These are phyloP conservation scores for Stegophylla sp. DNA, from an alignment of 2,888 invertebrate species.

Conservation along the genomic window DNA sequence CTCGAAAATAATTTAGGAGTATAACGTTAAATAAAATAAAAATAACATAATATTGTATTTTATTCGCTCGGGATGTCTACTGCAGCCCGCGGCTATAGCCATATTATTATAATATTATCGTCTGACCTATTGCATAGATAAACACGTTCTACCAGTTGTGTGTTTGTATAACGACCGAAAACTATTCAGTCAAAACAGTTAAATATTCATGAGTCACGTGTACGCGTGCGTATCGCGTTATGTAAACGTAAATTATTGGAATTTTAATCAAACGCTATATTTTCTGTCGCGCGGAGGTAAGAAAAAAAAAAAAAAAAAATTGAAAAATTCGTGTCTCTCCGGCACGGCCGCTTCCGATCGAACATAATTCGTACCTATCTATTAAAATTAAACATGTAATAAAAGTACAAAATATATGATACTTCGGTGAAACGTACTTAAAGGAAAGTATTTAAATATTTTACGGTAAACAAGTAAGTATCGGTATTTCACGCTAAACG, in stretches of 20 bases:
- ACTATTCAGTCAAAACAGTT: slow-evolving; percentile 3
- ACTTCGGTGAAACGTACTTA: not conserved
- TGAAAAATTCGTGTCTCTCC: slow-evolving; percentile 11
- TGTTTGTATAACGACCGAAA: slow-evolving; percentile 30
- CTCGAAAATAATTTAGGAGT: too few relatives aligned
- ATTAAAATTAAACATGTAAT: too few relatives aligned
- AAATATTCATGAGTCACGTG: slow-evolving; percentile 25
- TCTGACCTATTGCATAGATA: slow-evolving; percentile 8
- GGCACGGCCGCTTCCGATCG: not conserved
- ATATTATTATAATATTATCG: too few relatives aligned
- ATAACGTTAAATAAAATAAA: too few relatives aligned
- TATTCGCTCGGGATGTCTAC: too few relatives aligned
- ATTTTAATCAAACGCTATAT: slow-evolving; percentile 39
- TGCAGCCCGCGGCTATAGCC: too few relatives aligned
- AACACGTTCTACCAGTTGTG: slow-evolving; percentile 41
- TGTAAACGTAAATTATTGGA: slow-evolving; percentile 20
- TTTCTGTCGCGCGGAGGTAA: not conserved
- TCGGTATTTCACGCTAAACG: too few relatives aligned
- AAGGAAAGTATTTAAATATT: too few relatives aligned
- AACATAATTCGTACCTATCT: not conserved
- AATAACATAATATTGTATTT: too few relatives aligned
- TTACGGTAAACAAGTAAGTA: too few relatives aligned
- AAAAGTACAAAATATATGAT: too few relatives aligned
- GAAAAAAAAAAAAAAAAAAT: slow-evolving; percentile 25
- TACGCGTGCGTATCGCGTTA: not conserved